phyloP scores from a whole-genome alignment of 2,888 invertebrate genomes.

The Parascotia fuliginaria region DNA sequence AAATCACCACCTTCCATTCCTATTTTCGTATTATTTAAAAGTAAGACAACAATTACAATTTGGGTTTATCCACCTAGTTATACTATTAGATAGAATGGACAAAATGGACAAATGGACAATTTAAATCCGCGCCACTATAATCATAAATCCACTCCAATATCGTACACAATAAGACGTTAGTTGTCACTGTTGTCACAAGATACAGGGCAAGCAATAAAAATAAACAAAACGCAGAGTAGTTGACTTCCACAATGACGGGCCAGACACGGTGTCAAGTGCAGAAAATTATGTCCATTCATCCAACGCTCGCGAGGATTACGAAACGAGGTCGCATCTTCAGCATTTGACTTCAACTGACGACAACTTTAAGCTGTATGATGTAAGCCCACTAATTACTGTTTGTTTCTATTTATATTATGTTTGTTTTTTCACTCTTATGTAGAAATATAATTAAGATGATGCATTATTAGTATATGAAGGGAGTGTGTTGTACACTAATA shows the following conservation, averaged over 20 bases:
- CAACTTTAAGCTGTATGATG: constrained; percentile 63
- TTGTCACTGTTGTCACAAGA: constrained; percentile 38
- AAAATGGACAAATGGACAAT: no score
- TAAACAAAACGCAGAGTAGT: constrained; percentile 66
- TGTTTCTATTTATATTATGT: constrained; percentile 26
- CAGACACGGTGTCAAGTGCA: constrained; percentile 81
- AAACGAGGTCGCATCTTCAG: constrained; percentile 78
- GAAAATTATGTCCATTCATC: constrained; percentile 84
- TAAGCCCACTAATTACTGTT: constrained; percentile 62
- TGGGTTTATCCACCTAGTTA: no score
- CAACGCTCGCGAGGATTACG: constrained; percentile 74
- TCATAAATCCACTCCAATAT: constrained; percentile 39
- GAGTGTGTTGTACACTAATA: no score
- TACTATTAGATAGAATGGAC: no score
- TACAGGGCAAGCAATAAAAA: constrained; percentile 73
- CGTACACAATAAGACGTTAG: constrained; percentile 36
- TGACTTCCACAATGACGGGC: constrained; percentile 71
- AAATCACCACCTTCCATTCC: no score
- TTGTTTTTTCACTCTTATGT: no score
- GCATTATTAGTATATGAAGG: no score
- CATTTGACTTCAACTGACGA: constrained; percentile 60
- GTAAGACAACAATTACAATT: no score
- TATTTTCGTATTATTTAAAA: no score
- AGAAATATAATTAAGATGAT: no score
- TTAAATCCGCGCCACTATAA: constrained; percentile 22